A percentile compares a stretch with the other conserved stretches of the same genome.
These are phyloP conservation scores for Magallana gigas DNA, from an alignment of 1,140 invertebrate genomes.

Conservation along the genomic window DNA sequence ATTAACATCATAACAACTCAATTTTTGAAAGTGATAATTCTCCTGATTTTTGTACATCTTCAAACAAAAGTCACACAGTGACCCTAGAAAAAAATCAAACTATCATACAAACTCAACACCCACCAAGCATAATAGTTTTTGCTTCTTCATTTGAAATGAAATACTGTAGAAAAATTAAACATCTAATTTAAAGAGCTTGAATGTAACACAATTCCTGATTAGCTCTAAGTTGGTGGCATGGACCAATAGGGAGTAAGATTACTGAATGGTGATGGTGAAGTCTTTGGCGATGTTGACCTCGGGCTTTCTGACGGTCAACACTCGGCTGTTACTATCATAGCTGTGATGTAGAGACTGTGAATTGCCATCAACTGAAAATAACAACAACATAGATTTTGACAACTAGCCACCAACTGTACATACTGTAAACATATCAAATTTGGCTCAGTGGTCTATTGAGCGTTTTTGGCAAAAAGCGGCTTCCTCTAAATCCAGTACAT, in stretches of 20 bases:
- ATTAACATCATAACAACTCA: too few species aligned
- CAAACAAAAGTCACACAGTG: not conserved
- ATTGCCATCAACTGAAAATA: conserved; percentile 40
- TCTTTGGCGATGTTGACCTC: conserved; percentile 88
- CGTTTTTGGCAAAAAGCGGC: too few species aligned
- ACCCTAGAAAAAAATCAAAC: not conserved
- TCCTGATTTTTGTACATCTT: too few species aligned
- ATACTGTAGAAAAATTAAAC: not conserved
- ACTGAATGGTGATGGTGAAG: conserved; percentile 84
- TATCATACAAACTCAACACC: not conserved
- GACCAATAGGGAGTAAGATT: not conserved
- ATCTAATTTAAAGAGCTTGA: conserved; percentile 11
- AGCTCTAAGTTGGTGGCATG: not conserved
- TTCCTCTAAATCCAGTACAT: too few species aligned
- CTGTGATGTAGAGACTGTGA: conserved; percentile 63
- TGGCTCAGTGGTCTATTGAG: too few species aligned
- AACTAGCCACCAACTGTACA: too few species aligned
- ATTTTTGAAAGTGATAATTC: too few species aligned
- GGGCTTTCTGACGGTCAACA: conserved; percentile 92
- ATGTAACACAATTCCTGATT: conserved; percentile 20
- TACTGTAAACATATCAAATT: too few species aligned
- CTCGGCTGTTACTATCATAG: conserved; percentile 82
- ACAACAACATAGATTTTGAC: too few species aligned
- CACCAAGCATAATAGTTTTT: not conserved
- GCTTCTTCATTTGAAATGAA: not conserved